Conservation (phyloP, 2,888 invertebrate genomes). For the Macrostomum cliftonense region DNA sequence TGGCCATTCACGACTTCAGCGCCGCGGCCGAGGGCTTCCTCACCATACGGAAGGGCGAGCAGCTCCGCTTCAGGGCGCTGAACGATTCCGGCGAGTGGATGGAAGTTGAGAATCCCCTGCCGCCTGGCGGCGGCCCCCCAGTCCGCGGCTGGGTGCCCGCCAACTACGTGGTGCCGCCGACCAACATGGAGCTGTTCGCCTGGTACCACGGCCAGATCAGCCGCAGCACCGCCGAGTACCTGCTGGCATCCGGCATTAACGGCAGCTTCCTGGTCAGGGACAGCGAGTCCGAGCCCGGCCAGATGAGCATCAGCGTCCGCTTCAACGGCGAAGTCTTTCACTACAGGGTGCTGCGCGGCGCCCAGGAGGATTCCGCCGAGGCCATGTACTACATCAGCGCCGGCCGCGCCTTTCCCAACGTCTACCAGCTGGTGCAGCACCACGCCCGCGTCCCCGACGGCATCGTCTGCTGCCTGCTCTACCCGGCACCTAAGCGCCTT, state of each 20-base stretch:
- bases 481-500: constrained; percentile 60
- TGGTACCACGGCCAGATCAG: constrained; percentile 70
- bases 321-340: constrained; percentile 89
- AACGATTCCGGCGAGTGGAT: constrained; percentile 99
- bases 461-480: constrained; percentile 73
- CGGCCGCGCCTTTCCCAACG: constrained; percentile 73
- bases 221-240: constrained; percentile 80
- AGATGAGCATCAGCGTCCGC: constrained; percentile 62
- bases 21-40: too few relatives aligned
- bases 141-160: constrained; percentile 90
- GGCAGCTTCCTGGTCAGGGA: constrained; percentile 86
- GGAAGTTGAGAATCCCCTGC: constrained; percentile 57
- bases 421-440: constrained; percentile 86
- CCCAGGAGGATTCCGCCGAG: constrained; percentile 37
- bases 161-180: constrained; percentile 75
- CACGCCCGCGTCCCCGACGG: constrained; percentile 83
- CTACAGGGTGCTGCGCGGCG: constrained; percentile 79
- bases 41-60: constrained; percentile 48
- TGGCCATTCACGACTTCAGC: too few relatives aligned
- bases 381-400: constrained; percentile 55
- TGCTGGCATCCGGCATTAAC: constrained; percentile 83
- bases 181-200: constrained; percentile 5
- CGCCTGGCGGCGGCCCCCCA: background rate
- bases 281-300: constrained; percentile 72
- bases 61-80: constrained; percentile 79